Evolutionary conservation across 1,140 invertebrate genomes (phyloP).

Genomic region (Dufourea novaeangliae): DNA sequence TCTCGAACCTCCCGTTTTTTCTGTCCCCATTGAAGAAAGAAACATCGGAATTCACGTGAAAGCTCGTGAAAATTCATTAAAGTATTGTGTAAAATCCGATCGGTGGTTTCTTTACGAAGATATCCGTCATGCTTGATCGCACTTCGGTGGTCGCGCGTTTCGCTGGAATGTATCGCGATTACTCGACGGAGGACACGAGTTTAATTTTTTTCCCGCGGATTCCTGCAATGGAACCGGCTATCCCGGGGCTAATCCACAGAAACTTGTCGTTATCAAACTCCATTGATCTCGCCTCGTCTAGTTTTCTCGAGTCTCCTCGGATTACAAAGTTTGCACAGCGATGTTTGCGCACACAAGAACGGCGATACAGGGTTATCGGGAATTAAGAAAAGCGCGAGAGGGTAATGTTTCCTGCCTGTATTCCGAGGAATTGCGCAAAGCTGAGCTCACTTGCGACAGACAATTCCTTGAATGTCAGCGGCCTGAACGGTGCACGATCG

Average conservation of each 20-base stretch:
- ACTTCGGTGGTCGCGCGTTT: not conserved
- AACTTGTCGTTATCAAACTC: no score
- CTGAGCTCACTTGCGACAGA: slow-evolving; percentile 44
- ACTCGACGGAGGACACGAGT: not conserved
- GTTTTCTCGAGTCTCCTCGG: no score
- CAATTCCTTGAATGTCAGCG: slow-evolving; percentile 58
- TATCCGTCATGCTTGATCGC: slow-evolving; percentile 29
- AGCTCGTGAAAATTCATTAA: slow-evolving; percentile 43
- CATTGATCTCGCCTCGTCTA: not conserved
- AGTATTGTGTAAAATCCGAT: slow-evolving; percentile 5
- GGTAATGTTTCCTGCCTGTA: slow-evolving; percentile 36
- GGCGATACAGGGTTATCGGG: slow-evolving; percentile 20
- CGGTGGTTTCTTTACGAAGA: slow-evolving; percentile 22
- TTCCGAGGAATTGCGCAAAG: slow-evolving; percentile 44
- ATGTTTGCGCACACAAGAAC: slow-evolving; percentile 26
- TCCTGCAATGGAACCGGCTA: not conserved
- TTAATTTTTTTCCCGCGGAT: not conserved
- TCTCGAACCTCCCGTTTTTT: not conserved
- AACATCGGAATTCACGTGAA: slow-evolving; percentile 30
- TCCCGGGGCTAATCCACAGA: not conserved
- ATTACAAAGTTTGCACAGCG: not conserved
- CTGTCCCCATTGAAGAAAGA: not conserved
- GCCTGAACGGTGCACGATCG: slow-evolving; percentile 51
- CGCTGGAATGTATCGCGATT: not conserved
- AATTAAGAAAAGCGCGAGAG: slow-evolving; percentile 24